phyloP scores from a whole-genome alignment of 2,113 vertebrate species.

The Amblyopsis rosae region DNA sequence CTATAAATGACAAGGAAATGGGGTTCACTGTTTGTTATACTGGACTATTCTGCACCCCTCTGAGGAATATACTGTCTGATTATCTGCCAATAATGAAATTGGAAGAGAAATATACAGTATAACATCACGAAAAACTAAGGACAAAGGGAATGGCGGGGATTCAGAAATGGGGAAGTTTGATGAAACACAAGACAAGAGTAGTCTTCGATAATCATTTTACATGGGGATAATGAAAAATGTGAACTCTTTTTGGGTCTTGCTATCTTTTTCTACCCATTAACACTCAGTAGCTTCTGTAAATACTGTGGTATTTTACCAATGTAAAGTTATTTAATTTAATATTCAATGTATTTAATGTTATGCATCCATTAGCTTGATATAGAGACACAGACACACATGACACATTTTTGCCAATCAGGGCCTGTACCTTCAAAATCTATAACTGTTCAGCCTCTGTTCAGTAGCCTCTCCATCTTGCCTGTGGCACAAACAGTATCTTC shows the following conservation, averaged over 20 bases:
- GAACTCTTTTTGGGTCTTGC: not conserved
- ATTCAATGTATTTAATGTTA: too few relatives aligned
- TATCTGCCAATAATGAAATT: slow-evolving; percentile 54
- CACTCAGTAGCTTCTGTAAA: not conserved
- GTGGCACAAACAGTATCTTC: slow-evolving; percentile 33
- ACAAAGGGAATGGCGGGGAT: too few relatives aligned
- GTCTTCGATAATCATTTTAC: slow-evolving; percentile 3
- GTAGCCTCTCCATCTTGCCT: slow-evolving; percentile 24
- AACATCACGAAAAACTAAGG: not conserved
- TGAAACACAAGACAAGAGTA: not conserved
- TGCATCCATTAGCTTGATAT: not conserved
- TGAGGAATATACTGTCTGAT: slow-evolving; percentile 28
- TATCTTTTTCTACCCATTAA: not conserved
- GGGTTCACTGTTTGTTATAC: slow-evolving; percentile 15
- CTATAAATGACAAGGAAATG: slow-evolving; percentile 23
- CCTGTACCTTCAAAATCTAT: slow-evolving; percentile 11
- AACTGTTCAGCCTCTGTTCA: slow-evolving; percentile 27
- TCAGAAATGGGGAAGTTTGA: not conserved
- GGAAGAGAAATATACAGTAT: slow-evolving; percentile 6
- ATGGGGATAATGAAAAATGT: not conserved
- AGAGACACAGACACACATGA: not conserved
- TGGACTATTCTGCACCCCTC: slow-evolving; percentile 23
- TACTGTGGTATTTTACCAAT: too few relatives aligned
- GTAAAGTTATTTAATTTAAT: too few relatives aligned
- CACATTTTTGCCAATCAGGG: not conserved